phyloP scores from a whole-genome alignment of 1,140 invertebrate species.

The Papilio helenus region DNA sequence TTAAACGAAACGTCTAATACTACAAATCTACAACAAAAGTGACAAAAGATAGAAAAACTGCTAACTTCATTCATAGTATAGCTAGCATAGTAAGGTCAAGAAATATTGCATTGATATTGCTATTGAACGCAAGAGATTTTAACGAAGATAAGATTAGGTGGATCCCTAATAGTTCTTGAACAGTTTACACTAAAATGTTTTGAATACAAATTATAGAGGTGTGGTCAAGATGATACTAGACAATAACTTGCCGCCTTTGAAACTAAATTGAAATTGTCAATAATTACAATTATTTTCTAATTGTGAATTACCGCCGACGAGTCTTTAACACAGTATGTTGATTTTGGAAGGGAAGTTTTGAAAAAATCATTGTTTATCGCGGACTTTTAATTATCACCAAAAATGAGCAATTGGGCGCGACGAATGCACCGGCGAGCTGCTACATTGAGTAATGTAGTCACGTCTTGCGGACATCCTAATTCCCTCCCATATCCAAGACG shows the following conservation, averaged over 20 bases:
- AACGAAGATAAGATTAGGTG: conserved; percentile 25
- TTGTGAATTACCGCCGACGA: background rate
- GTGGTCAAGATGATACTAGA: conserved; percentile 32
- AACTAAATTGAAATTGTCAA: conserved; percentile 29
- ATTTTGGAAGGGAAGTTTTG: background rate
- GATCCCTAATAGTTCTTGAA: conserved; percentile 16
- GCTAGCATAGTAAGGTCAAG: conserved; percentile 26
- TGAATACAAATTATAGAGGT: conserved; percentile 33
- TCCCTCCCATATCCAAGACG: conserved; percentile 90
- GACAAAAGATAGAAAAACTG: conserved; percentile 7
- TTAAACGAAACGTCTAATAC: background rate
- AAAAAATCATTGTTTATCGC: background rate
- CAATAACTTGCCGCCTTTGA: conserved; percentile 27
- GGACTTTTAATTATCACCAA: conserved; percentile 38
- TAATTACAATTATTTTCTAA: conserved; percentile 32
- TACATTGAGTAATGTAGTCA: conserved; percentile 94
- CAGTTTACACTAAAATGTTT: conserved; percentile 9
- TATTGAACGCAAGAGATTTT: conserved; percentile 20
- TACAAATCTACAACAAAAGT: conserved; percentile 22
- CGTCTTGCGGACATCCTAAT: conserved; percentile 91
- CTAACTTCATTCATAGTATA: conserved; percentile 30
- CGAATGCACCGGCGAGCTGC: conserved; percentile 94
- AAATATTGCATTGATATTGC: conserved; percentile 1
- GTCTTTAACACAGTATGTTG: conserved; percentile 8
- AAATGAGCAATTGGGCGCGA: conserved; percentile 95